Evolutionary conservation across 2,113 vertebrate genomes (phyloP).

Genomic region (Morone chrysops): DNA sequence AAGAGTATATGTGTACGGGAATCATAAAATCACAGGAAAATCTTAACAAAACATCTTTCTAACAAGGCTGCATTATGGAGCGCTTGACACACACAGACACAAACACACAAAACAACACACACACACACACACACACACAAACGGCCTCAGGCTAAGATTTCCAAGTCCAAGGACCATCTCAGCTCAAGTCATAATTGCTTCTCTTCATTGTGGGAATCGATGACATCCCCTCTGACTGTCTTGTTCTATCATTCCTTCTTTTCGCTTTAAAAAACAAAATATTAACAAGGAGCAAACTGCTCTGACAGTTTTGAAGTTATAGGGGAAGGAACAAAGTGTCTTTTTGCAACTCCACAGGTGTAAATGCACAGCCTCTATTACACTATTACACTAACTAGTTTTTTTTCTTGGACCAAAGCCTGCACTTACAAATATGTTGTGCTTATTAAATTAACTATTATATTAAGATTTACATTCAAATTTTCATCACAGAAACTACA

Average conservation of each 20-base stretch:
- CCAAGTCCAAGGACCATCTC: conserved; percentile 58
- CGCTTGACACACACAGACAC: background rate
- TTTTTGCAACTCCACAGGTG: background rate
- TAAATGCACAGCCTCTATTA: background rate
- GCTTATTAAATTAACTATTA: background rate
- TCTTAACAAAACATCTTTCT: conserved; percentile 20
- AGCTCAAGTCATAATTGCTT: conserved; percentile 54
- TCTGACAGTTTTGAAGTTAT: conserved; percentile 7
- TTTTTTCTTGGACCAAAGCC: background rate
- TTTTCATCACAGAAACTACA: background rate
- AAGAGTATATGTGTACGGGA: conserved; percentile 4
- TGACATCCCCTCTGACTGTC: conserved; percentile 40
- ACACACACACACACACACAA: conserved; percentile 1
- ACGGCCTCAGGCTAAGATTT: conserved; percentile 35
- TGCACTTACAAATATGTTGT: background rate
- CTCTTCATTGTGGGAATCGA: conserved; percentile 59
- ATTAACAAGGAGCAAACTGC: conserved; percentile 29
- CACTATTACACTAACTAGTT: background rate
- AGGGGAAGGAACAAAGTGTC: background rate
- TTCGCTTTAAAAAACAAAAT: conserved; percentile 19
- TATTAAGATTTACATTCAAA: background rate
- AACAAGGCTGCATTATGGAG: conserved; percentile 26
- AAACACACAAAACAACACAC: conserved; percentile 12
- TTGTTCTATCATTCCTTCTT: conserved; percentile 7
- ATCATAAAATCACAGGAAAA: conserved; percentile 44